phyloP scores from a whole-genome alignment of 2,113 vertebrate genomes.

The Ovis canadensis region DNA sequence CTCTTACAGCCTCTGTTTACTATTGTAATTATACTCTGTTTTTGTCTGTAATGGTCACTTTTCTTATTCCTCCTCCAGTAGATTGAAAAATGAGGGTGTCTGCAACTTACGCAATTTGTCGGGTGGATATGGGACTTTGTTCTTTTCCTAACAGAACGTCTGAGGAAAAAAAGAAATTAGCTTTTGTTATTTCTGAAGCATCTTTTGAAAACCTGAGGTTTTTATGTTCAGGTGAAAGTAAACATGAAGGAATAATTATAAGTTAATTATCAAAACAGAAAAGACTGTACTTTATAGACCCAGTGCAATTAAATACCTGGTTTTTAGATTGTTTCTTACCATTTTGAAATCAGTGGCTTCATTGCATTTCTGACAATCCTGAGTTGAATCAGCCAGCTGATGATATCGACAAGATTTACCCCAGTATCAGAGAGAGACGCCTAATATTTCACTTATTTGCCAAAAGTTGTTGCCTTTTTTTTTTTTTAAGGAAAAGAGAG shows the following conservation, averaged over 20 bases:
- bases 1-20: background rate
- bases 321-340: background rate
- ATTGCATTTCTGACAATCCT: background rate
- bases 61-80: background rate
- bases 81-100: background rate
- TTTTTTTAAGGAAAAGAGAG: background rate
- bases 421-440: background rate
- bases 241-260: background rate
- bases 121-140: background rate
- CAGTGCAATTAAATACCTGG: background rate
- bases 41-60: background rate
- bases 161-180: background rate
- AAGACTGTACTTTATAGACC: background rate
- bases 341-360: background rate
- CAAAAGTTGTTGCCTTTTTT: background rate
- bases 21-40: background rate
- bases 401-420: background rate
- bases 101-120: accelerated
- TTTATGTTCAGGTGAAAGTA: background rate
- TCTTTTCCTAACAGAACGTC: background rate
- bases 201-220: background rate
- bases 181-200: background rate
- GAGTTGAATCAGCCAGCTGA: background rate
- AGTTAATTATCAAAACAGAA: constrained; percentile 7
- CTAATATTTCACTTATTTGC: background rate